phyloP scores from a whole-genome alignment of 2,113 vertebrate species.

The human (Homo sapiens) region GRCh38 chr1:182697501-182698000 shows the following conservation, averaged over 20 bases:
- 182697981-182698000: neutral
- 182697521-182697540: slow-evolving; percentile 68
- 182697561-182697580: slow-evolving; percentile 65
- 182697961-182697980: neutral
- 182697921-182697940: neutral
- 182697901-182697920: neutral
- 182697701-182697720: neutral
- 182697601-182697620: slow-evolving; percentile 23
- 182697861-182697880: neutral
- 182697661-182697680: neutral
- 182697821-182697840: neutral
- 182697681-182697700: neutral
- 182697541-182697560: slow-evolving; percentile 72
- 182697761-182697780: neutral
- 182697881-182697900: neutral
- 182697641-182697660: slow-evolving; percentile 17
- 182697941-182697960: neutral
- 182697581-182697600: slow-evolving; percentile 49
- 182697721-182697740: neutral
- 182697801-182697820: neutral
- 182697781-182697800: neutral
- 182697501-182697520: slow-evolving; percentile 76
- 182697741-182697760: neutral
- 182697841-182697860: neutral
- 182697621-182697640: neutral